phyloP scores from a whole-genome alignment of 1,140 invertebrate genomes.

The Oreohelix idahoensis region DNA sequence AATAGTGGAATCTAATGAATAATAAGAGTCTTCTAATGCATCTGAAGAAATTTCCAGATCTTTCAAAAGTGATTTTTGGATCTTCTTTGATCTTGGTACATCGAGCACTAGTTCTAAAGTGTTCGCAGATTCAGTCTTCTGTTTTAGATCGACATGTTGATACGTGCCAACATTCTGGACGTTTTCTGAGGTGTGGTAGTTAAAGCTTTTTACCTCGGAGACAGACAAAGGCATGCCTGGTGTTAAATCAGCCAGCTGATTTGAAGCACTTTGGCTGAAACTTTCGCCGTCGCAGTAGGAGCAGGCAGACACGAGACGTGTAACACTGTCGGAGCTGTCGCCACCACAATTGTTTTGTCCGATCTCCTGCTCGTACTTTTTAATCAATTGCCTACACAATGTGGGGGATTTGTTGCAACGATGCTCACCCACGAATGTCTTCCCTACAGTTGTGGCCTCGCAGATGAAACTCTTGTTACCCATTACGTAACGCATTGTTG shows the following conservation, averaged over 20 bases:
- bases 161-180: background rate
- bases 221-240: background rate
- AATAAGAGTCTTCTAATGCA: background rate
- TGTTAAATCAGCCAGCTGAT: background rate
- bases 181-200: background rate
- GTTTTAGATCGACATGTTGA: background rate
- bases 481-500: background rate
- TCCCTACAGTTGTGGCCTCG: slow-evolving; percentile 19
- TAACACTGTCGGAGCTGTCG: background rate
- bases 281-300: background rate
- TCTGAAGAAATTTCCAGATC: background rate
- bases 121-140: background rate
- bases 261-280: background rate
- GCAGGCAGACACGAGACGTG: background rate
- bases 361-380: background rate
- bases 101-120: no score
- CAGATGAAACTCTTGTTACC: slow-evolving; percentile 12
- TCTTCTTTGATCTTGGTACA: background rate
- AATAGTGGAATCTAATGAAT: background rate
- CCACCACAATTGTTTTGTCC: background rate
- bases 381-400: background rate
- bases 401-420: background rate
- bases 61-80: background rate
- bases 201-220: background rate
- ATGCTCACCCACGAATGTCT: background rate